Percentiles rank a stretch among this genome's conserved stretches.
These are phyloP conservation scores for Paramisgurnus dabryanus DNA, from an alignment of 2,113 vertebrate species.

Conservation along the genomic window DNA sequence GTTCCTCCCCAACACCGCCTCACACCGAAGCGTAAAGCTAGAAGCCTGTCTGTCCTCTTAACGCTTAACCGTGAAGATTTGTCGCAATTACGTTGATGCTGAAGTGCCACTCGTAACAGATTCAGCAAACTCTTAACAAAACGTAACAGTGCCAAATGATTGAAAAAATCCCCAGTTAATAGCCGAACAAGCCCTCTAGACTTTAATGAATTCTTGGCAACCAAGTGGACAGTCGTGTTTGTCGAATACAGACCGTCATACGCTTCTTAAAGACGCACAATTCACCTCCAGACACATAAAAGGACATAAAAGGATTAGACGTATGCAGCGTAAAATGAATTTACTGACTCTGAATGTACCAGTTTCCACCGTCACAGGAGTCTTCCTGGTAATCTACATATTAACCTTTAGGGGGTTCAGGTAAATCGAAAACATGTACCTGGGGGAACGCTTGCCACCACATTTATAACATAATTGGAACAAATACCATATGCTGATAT, in stretches of 20 bases:
- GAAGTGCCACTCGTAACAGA: slow-evolving; percentile 29
- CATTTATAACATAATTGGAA: slow-evolving; percentile 39
- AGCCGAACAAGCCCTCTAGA: slow-evolving; percentile 6
- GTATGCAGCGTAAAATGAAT: background rate
- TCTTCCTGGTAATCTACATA: background rate
- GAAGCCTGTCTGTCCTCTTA: background rate
- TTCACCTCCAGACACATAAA: background rate
- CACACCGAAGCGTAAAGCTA: background rate
- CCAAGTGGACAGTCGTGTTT: slow-evolving; percentile 19
- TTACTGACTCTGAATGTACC: background rate
- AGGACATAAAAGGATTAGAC: background rate
- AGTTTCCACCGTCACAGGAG: background rate
- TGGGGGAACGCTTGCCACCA: background rate
- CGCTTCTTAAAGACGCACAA: slow-evolving; percentile 9
- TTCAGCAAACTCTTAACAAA: slow-evolving; percentile 34
- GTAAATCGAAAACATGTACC: background rate
- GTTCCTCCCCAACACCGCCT: background rate
- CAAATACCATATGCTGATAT: slow-evolving; percentile 23
- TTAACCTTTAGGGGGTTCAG: background rate
- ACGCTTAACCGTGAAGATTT: slow-evolving; percentile 20
- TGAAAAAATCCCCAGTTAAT: slow-evolving; percentile 31
- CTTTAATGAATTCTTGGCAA: slow-evolving; percentile 36
- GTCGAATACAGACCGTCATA: background rate
- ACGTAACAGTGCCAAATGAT: slow-evolving; percentile 26
- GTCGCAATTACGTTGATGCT: slow-evolving; percentile 25